Conservation (phyloP, 2,797 vertebrate species). For the Lutjanus argentimaculatus region DNA sequence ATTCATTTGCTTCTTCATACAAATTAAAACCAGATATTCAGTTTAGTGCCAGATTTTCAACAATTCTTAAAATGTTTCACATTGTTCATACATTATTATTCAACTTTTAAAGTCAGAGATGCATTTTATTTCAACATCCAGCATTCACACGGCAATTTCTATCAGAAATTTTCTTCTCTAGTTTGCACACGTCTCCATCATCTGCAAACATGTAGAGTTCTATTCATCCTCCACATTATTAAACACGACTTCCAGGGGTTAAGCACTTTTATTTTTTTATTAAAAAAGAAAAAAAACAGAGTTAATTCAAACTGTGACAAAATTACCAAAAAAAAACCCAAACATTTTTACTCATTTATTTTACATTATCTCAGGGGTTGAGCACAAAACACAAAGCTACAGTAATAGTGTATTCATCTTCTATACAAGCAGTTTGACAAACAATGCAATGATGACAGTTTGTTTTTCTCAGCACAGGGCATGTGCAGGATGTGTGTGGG, state of each 20-base stretch:
- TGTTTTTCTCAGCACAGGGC: constrained; percentile 11
- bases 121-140: too few relatives aligned
- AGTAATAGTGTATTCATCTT: constrained; percentile 73
- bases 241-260: background rate
- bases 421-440: constrained; percentile 70
- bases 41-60: too few relatives aligned
- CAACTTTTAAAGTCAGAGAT: too few relatives aligned
- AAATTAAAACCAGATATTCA: too few relatives aligned
- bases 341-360: constrained; percentile 40
- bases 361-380: constrained; percentile 59
- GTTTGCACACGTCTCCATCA: background rate
- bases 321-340: constrained; percentile 21
- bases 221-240: background rate
- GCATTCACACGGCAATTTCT: too few relatives aligned
- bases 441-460: constrained; percentile 33
- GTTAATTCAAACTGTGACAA: background rate
- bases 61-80: too few relatives aligned
- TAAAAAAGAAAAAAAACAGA: background rate
- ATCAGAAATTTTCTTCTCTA: too few relatives aligned
- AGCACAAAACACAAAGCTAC: constrained; percentile 57
- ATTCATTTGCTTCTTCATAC: too few relatives aligned
- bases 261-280: background rate
- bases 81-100: too few relatives aligned
- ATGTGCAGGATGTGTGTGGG: background rate
- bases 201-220: background rate